Conservation (phyloP, 2,797 vertebrate genomes). For the Pantherophis alleghaniensis region DNA sequence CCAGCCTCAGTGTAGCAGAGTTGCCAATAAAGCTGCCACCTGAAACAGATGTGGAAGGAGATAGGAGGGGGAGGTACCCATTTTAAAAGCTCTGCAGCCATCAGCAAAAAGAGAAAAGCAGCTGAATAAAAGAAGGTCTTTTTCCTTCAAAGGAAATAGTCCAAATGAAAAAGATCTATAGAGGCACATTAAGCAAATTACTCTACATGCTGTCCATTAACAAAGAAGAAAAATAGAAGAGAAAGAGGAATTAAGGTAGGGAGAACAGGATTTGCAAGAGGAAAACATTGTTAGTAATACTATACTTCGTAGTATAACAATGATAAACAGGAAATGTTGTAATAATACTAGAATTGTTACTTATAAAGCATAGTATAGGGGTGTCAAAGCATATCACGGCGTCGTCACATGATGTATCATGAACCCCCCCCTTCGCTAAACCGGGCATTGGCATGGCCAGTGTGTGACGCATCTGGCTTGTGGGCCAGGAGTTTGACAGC, state of each 20-base stretch:
- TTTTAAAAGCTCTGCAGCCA: not conserved
- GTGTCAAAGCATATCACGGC: too few species aligned
- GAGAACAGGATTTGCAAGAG: not conserved
- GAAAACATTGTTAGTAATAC: not conserved
- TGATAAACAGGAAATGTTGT: not conserved
- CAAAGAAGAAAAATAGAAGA: not conserved
- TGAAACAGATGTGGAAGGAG: not conserved
- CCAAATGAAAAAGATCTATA: not conserved
- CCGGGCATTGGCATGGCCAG: too few species aligned
- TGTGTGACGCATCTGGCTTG: too few species aligned
- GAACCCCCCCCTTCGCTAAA: too few species aligned
- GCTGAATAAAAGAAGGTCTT: not conserved
- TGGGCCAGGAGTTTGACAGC: too few species aligned
- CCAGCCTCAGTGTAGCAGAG: not conserved
- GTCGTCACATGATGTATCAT: too few species aligned
- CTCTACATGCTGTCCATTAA: not conserved
- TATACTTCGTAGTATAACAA: not conserved
- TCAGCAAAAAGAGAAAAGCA: not conserved
- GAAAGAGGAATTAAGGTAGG: not conserved
- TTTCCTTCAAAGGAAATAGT: not conserved
- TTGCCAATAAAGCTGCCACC: not conserved
- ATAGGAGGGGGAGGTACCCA: not conserved
- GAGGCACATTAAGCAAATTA: not conserved
- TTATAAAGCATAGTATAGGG: not conserved
- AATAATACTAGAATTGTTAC: not conserved